A percentile compares a stretch with the other conserved stretches of the same genome.
These are phyloP conservation scores for Mimumesa dahlbomi DNA, from an alignment of 2,888 invertebrate genomes.

Conservation along the genomic window DNA sequence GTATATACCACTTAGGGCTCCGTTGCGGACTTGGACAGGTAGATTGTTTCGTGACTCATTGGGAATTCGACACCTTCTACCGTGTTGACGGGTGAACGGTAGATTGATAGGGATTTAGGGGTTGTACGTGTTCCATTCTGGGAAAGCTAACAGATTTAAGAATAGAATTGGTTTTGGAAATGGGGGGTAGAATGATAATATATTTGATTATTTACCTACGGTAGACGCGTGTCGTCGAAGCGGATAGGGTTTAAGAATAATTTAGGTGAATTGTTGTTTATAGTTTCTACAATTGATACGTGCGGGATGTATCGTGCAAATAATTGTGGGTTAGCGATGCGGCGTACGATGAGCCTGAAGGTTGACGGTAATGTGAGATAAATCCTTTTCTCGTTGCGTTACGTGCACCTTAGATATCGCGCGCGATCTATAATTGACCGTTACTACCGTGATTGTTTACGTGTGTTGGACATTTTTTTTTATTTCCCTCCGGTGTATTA, in stretches of 20 bases:
- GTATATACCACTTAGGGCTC: too few species aligned
- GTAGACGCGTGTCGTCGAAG: slow-evolving; percentile 8
- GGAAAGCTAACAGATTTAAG: too few species aligned
- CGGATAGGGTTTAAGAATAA: slow-evolving; percentile 18
- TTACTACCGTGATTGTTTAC: slow-evolving; percentile 41
- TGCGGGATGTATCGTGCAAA: slow-evolving; percentile 41
- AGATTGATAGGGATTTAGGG: background rate
- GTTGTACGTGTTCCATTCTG: too few species aligned
- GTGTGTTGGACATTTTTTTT: slow-evolving; percentile 1
- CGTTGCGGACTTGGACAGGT: too few species aligned
- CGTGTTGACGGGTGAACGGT: background rate
- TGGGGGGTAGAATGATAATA: too few species aligned
- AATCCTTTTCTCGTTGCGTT: slow-evolving; percentile 39
- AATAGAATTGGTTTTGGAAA: too few species aligned
- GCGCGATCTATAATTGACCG: slow-evolving; percentile 54
- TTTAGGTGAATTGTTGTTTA: slow-evolving; percentile 34
- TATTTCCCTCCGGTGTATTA: too few species aligned
- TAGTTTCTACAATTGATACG: too few species aligned
- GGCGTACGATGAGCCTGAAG: slow-evolving; percentile 40
- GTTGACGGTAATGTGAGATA: slow-evolving; percentile 29
- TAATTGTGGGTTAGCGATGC: slow-evolving; percentile 47
- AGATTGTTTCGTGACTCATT: background rate
- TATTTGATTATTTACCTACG: too few species aligned
- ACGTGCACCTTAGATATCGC: slow-evolving; percentile 53
- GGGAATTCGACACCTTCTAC: background rate